Conservation (phyloP, 2,888 invertebrate species). For the Nowickia ferox region DNA sequence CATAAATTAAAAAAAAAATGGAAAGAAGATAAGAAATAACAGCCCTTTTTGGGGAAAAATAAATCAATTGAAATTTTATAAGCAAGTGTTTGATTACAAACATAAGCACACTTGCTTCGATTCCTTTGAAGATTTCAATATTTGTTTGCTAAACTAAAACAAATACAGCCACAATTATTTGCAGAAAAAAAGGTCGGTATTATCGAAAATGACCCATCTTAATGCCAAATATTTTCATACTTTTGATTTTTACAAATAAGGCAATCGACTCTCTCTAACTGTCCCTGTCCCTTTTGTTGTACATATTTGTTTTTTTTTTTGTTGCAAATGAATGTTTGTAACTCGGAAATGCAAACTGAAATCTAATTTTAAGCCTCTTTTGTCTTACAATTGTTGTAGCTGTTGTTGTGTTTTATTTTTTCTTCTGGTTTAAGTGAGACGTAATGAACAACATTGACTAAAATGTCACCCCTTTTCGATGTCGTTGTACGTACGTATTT, state of each 20-base stretch:
- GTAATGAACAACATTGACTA: slow-evolving; percentile 51
- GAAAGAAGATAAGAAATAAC: background rate
- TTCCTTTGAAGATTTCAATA: slow-evolving; percentile 8
- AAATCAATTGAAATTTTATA: slow-evolving; percentile 49
- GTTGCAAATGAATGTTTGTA: slow-evolving; percentile 58
- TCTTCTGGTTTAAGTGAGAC: slow-evolving; percentile 28
- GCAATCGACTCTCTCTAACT: slow-evolving; percentile 25
- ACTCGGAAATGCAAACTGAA: slow-evolving; percentile 53
- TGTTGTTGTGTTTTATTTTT: background rate
- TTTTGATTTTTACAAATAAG: slow-evolving; percentile 51
- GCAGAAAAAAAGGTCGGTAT: slow-evolving; percentile 36
- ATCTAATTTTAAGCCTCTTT: slow-evolving; percentile 71
- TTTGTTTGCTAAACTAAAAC: slow-evolving; percentile 48
- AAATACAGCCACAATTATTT: slow-evolving; percentile 59
- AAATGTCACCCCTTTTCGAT: slow-evolving; percentile 67
- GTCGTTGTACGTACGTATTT: slow-evolving; percentile 26
- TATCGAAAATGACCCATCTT: slow-evolving; percentile 69
- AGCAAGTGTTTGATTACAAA: slow-evolving; percentile 42
- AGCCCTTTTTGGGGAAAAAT: slow-evolving; percentile 27
- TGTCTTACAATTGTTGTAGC: slow-evolving; percentile 49
- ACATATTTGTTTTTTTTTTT: background rate
- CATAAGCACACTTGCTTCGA: background rate
- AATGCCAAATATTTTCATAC: slow-evolving; percentile 43
- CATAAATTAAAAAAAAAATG: slow-evolving; percentile 16
- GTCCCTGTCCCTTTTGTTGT: slow-evolving; percentile 4